Evolutionary conservation across 2,113 vertebrate species (phyloP).

Genomic region (Hypanus sabinus): DNA sequence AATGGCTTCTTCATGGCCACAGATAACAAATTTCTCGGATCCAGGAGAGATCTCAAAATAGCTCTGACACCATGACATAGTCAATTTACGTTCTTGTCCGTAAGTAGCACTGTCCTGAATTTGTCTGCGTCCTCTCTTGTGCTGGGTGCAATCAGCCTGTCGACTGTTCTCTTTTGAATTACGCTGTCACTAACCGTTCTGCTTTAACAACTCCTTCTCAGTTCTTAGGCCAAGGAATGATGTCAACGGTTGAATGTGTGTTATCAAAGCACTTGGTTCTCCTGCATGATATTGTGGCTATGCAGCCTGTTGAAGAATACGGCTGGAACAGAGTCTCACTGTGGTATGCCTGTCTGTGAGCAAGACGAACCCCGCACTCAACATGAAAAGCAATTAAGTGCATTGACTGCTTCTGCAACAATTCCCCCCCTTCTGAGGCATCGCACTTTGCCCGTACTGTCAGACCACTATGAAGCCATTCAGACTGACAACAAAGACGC

Average conservation of each 20-base stretch:
- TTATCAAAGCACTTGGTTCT: conserved; percentile 7
- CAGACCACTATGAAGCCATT: conserved; percentile 46
- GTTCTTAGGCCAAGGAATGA: neutral
- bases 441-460: conserved; percentile 40
- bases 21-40: too few relatives aligned
- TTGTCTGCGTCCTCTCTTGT: neutral
- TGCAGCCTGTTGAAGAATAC: conserved; percentile 38
- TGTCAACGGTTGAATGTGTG: conserved; percentile 4
- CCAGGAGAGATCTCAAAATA: too few relatives aligned
- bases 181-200: conserved; percentile 1
- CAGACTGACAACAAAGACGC: conserved; percentile 39
- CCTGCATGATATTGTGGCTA: conserved; percentile 40
- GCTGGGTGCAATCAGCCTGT: neutral
- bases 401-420: conserved; percentile 48
- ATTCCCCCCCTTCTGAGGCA: conserved; percentile 44
- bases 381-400: conserved; percentile 51
- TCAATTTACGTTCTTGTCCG: too few relatives aligned
- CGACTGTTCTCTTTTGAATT: conserved; percentile 7
- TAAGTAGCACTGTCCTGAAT: too few relatives aligned
- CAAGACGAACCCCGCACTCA: conserved; percentile 43
- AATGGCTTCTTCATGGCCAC: neutral
- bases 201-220: neutral
- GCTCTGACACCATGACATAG: too few relatives aligned
- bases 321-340: conserved; percentile 46
- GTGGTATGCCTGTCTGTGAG: conserved; percentile 39